Base-by-base conservation (phyloP, 2,888 invertebrate genomes). In the Himalopsyche anomala region DNA sequence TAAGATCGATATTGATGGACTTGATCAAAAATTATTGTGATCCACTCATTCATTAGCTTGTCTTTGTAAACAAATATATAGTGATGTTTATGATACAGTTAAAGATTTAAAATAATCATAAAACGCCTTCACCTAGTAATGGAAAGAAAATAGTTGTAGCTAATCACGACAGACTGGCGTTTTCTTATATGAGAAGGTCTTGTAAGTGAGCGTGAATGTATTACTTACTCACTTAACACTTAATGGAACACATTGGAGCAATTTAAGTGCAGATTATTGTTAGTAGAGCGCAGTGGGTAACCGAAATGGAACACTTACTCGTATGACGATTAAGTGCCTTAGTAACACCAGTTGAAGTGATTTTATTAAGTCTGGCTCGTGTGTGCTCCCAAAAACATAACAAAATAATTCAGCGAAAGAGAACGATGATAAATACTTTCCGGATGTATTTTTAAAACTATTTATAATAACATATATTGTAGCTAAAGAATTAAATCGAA, bases 241-340 rank as follows among this genome's bases (percentile, higher is more conserved):
- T 80, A 56, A 40, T 80, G 80, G 28, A 84, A 62, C 62, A 62
- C 62, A 62, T 62, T 38, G 84, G 42, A 80, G 84, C 62, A 81
- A 62, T 84, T 81, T 84, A 84, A 81, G 84, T 84, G 84, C 84
- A 84, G 81, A 84, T 84, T 84, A 84, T 84, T 80, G 56, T 84
- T 80, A 54, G n/a, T 40, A 42, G 42, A 56, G 17, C 81, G 42
- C 56, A 42, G 62, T 38, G 81, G 81, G 42, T n/a, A 40, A 42
- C 42, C 80, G 11, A 80, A 80, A 42, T 80, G 80, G 80, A 40
- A 40, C 80, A 36, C 80, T 62, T 19, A 19, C 80, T 38, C 8
- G 80, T 80, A n/a, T 80, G 80, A 42, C 40, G 80, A 42, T 42
- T 42, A 80, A 80, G 38, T 42, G 19, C 40, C 38, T 11, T 36